Evolutionary conservation across 2,888 invertebrate genomes (phyloP), one percentile per base, ranked within the genome.

Genomic region (Epinotia demarniana): DNA sequence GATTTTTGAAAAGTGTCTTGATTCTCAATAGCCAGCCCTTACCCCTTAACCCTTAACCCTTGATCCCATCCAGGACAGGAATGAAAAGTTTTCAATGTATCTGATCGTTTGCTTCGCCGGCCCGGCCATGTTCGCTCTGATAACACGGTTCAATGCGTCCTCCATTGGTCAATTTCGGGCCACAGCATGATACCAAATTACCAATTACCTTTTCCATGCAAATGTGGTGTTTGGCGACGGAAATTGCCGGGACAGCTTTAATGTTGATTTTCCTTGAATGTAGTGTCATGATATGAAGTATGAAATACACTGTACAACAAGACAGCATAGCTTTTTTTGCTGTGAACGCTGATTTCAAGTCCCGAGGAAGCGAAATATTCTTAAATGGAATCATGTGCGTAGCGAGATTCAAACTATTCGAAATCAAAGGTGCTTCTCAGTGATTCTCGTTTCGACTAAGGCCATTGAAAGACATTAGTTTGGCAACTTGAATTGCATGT

Each of bases 61-160:
- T 1, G 5, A 16, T 49, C 49, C 16, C 49, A 49, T 18, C 39
- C 39, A n/a, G 18, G 55, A 18, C 19, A 55, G 1, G 55, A 19
- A 46, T 19, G 18, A 33, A 46, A 63, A 16, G 13, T 46, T 49
- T 23, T 23, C 13, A 49, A 49, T 23, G 46, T 57, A 16, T 53
- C 23, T 27, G n/a, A 11, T 53, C 5, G 11, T 33, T 18, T 8
- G 12, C 19, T n/a, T 18, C 27, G 49, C 33, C 46, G 13, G 8
- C 19, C 13, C 55, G 27, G 53, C 8, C 49, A 71, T 53, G 19
- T 63, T 43, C 16, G 19, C 6, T 12, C 49, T 60, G 66, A 73
- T 73, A 60, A 39, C 60, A 53, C 58, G 73, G n/a, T 55, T 53
- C 19, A 66, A 23, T 61, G 67, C 67, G n/a, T 61, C 73, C 60